Evolutionary conservation across 2,797 vertebrate species (phyloP).

Genomic region (Danio choprae): DNA sequence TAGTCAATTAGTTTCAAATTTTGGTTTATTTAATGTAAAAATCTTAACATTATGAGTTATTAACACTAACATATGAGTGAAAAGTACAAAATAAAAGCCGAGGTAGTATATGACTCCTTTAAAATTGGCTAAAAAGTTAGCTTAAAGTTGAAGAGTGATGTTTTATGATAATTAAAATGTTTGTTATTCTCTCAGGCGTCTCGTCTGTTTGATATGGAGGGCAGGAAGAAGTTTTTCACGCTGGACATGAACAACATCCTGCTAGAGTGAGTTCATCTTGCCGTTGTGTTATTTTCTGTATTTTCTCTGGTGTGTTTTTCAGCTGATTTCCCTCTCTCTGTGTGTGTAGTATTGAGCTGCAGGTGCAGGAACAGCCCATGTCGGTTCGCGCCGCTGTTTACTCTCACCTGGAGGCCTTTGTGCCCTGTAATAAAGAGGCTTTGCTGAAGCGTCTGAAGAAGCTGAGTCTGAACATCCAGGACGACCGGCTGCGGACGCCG

Average conservation of each 20-base stretch:
- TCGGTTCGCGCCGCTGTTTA: slow-evolving; percentile 86
- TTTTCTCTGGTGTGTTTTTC: not conserved
- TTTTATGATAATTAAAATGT: not conserved
- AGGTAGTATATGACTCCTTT: too few relatives aligned
- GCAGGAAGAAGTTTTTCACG: slow-evolving; percentile 98
- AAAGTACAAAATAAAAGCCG: too few relatives aligned
- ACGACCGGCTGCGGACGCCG: slow-evolving; percentile 91
- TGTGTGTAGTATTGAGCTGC: slow-evolving; percentile 89
- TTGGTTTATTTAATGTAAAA: too few relatives aligned
- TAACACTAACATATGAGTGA: too few relatives aligned
- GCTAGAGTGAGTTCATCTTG: slow-evolving; percentile 86
- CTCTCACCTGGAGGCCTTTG: slow-evolving; percentile 93
- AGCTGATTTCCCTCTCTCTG: slow-evolving; percentile 2
- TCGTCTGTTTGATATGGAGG: slow-evolving; percentile 95
- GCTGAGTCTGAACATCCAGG: slow-evolving; percentile 95
- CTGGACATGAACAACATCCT: slow-evolving; percentile 99
- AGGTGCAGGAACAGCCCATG: slow-evolving; percentile 91
- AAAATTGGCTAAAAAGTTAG: too few relatives aligned
- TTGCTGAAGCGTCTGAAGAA: slow-evolving; percentile 96
- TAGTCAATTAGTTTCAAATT: too few relatives aligned
- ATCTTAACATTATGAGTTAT: too few relatives aligned
- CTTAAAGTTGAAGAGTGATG: too few relatives aligned
- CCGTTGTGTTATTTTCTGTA: not conserved
- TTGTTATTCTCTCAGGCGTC: slow-evolving; percentile 82
- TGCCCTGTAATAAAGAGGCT: slow-evolving; percentile 96